Conservation (phyloP, 2,888 invertebrate species). For the Yponomeuta sedellus region DNA sequence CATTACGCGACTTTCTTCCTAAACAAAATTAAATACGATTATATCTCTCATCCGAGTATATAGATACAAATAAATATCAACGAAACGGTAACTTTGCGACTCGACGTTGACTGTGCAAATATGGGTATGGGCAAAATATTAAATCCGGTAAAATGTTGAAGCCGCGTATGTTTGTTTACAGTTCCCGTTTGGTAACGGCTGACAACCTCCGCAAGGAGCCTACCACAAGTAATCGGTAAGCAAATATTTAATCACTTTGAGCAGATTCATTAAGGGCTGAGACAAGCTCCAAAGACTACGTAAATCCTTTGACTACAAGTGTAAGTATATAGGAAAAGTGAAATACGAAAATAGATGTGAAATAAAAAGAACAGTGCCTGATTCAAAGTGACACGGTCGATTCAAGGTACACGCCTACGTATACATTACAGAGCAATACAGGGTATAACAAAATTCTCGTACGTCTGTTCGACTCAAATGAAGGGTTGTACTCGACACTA, state of each 20-base stretch:
- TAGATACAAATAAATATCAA: constrained; percentile 12
- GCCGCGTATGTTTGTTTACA: constrained; percentile 39
- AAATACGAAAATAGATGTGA: background rate
- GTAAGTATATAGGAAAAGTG: background rate
- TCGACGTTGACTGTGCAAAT: constrained; percentile 41
- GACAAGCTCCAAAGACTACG: constrained; percentile 17
- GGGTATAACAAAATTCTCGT: too few species aligned
- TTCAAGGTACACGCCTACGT: constrained; percentile 15
- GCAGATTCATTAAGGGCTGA: constrained; percentile 23
- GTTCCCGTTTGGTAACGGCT: constrained; percentile 39
- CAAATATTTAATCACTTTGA: constrained; percentile 21
- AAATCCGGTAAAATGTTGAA: constrained; percentile 43
- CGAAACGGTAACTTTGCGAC: constrained; percentile 12
- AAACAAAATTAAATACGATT: background rate
- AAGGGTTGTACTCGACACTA: too few species aligned
- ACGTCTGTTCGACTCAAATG: too few species aligned
- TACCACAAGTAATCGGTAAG: constrained; percentile 36
- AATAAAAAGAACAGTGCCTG: constrained; percentile 20
- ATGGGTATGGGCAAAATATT: constrained; percentile 50
- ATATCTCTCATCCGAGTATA: constrained; percentile 3
- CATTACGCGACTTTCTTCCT: background rate
- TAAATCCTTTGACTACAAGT: background rate
- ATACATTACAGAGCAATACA: too few species aligned
- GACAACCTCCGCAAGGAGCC: constrained; percentile 29
- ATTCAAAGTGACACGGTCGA: constrained; percentile 19